Percentiles rank a stretch among this genome's conserved stretches.
These are phyloP conservation scores for Magallana nippona DNA, from an alignment of 2,888 invertebrate genomes.

Conservation along the genomic window DNA sequence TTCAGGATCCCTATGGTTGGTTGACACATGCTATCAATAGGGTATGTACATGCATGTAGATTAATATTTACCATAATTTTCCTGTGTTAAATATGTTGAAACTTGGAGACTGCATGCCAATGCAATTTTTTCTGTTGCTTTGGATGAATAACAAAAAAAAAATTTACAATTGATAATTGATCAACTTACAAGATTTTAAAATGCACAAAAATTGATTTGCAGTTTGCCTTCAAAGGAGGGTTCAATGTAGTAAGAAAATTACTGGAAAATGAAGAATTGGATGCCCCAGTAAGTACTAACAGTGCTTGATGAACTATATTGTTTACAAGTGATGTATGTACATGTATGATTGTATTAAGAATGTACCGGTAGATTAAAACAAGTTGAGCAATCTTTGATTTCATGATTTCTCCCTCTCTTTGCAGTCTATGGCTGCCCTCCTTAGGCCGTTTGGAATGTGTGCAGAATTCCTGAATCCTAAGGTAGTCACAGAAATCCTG, in stretches of 20 bases:
- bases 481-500: slow-evolving; percentile 77
- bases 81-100: too few species aligned
- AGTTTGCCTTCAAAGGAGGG: slow-evolving; percentile 81
- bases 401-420: background rate
- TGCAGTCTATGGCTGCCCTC: slow-evolving; percentile 80
- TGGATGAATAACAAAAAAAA: background rate
- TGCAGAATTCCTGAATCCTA: slow-evolving; percentile 78
- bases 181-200: background rate
- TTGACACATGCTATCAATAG: slow-evolving; percentile 80
- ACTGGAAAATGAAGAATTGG: slow-evolving; percentile 77
- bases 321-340: background rate
- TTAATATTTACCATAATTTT: background rate
- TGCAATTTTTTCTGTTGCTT: too few species aligned
- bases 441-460: slow-evolving; percentile 80
- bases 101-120: too few species aligned
- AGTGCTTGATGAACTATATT: background rate
- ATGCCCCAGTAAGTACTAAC: slow-evolving; percentile 76
- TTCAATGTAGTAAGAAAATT: slow-evolving; percentile 77
- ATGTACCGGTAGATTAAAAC: too few species aligned
- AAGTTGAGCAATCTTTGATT: background rate
- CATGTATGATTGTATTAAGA: background rate
- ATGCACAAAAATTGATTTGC: slow-evolving; percentile 18
- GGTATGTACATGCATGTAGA: slow-evolving; percentile 63
- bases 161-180: too few species aligned
- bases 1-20: slow-evolving; percentile 80